Conservation (phyloP, 2,797 vertebrate genomes). For the Poecilia gillii region DNA sequence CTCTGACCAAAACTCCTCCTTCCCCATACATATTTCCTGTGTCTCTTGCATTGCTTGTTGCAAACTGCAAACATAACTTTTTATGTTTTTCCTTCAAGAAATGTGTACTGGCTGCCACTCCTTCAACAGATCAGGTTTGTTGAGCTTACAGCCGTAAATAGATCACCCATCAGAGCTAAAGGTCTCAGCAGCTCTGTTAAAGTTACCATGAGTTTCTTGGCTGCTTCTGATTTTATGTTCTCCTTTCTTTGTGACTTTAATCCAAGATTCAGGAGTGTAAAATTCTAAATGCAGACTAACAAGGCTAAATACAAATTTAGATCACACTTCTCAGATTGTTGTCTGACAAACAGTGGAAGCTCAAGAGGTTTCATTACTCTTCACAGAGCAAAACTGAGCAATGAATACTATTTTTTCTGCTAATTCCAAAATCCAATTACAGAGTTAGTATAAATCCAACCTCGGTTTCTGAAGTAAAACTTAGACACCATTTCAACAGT, state of each 20-base stretch:
- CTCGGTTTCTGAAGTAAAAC: slow-evolving; percentile 3
- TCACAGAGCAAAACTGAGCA: not conserved
- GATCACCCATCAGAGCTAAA: not conserved
- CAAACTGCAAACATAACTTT: not conserved
- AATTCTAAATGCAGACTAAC: not conserved
- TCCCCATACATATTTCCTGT: not conserved
- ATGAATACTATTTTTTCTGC: not conserved
- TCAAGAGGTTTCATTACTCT: not conserved
- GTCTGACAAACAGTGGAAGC: not conserved
- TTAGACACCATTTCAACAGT: not conserved
- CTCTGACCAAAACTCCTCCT: not conserved
- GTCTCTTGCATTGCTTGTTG: not conserved
- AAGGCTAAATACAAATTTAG: not conserved
- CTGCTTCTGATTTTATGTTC: not conserved
- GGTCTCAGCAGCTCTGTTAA: not conserved
- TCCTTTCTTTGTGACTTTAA: not conserved
- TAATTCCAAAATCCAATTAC: not conserved
- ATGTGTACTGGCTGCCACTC: not conserved
- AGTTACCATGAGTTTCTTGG: not conserved
- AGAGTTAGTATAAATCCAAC: not conserved
- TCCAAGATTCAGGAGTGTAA: not conserved
- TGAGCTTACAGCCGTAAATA: not conserved
- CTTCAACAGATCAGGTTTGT: not conserved
- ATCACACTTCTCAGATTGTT: not conserved
- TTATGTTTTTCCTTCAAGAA: not conserved